Base-by-base conservation (phyloP, 2,113 vertebrate genomes). In the Benitochromis conjunctus region DNA sequence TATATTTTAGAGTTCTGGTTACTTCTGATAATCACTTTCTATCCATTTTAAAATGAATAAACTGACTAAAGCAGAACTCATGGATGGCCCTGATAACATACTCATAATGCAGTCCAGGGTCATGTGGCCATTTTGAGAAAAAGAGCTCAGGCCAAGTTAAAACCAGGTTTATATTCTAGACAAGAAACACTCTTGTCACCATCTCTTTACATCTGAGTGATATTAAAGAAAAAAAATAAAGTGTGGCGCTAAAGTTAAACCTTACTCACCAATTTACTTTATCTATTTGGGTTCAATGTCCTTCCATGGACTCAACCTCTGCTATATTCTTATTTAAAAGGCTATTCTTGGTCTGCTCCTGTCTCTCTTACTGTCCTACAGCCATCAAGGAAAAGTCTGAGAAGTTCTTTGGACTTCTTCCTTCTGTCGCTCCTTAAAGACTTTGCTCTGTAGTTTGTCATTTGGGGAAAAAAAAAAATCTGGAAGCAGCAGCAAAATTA, bases 1-100 rank as follows among this genome's bases (percentile, higher is more conserved):
- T 48, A 8, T 0, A 31, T 31, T 31, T 12, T 31, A 9, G 9
- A 0, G 24, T 12, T 19, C 48, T 18, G 0, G 51, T n/a, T 29
- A 18, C 14, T 19, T 48, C 41, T 74, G 41, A 48, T 74, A 51
- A 74, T 29, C 41, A 74, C 34, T 71, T 71, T 64, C 5, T 48
- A 51, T 2, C 24, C 2, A 3, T 7, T 74, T 51, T 19, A 51
- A 46, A 0, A 51, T 4, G 29, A 24, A 48, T 0, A 2, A 1
- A 29, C 0, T 0, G 24, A 8, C 16, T 54, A 19, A 18, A 51
- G 19, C 9, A 74, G 69, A 51, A 19, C 0, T 31, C 24, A 48
- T 2, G 16, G 69, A 74, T 7, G 69, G 14, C 9, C 1, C 24
- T 46, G 69, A 31, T 19, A 10, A 74, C 21, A 10, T 10, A 0